These are phyloP conservation scores for Prosapia bicincta DNA, from an alignment of 2,888 invertebrate species.

Conservation along the genomic window DNA sequence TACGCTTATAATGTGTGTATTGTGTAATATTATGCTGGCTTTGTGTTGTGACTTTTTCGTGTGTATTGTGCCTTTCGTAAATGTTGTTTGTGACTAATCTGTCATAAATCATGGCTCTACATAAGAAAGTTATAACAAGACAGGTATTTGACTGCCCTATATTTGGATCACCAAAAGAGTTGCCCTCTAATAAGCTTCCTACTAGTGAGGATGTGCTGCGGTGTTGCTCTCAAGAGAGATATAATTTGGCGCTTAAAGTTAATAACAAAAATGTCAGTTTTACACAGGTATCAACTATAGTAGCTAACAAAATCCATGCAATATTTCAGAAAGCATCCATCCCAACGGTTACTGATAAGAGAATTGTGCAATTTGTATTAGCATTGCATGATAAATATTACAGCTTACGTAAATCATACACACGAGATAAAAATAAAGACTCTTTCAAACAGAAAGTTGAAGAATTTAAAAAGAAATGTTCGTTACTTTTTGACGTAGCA, in stretches of 20 bases:
- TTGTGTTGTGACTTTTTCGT: no score
- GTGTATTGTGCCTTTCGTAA: no score
- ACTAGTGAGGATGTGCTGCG: conserved; percentile 19
- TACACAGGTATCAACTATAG: neutral
- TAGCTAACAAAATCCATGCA: neutral
- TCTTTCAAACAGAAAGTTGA: conserved; percentile 15
- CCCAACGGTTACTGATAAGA: conserved; percentile 14
- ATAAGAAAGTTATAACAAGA: no score
- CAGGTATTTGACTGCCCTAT: no score
- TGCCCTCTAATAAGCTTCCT: conserved; percentile 13
- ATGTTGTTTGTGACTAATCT: no score
- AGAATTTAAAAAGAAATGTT: conserved; percentile 17
- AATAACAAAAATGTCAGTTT: conserved; percentile 17
- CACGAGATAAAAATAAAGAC: conserved; percentile 14
- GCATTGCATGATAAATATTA: conserved; percentile 19
- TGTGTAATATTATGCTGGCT: no score
- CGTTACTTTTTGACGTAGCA: conserved; percentile 10
- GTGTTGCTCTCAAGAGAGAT: conserved; percentile 19
- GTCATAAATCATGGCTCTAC: no score
- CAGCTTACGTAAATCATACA: conserved; percentile 12
- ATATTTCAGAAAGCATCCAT: conserved; percentile 21
- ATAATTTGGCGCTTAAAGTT: conserved; percentile 10
- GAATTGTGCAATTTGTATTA: conserved; percentile 12
- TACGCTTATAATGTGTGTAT: no score
- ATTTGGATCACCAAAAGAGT: conserved; percentile 21